phyloP scores from a whole-genome alignment of 2,113 vertebrate genomes.

The Erinaceus europaeus region DNA sequence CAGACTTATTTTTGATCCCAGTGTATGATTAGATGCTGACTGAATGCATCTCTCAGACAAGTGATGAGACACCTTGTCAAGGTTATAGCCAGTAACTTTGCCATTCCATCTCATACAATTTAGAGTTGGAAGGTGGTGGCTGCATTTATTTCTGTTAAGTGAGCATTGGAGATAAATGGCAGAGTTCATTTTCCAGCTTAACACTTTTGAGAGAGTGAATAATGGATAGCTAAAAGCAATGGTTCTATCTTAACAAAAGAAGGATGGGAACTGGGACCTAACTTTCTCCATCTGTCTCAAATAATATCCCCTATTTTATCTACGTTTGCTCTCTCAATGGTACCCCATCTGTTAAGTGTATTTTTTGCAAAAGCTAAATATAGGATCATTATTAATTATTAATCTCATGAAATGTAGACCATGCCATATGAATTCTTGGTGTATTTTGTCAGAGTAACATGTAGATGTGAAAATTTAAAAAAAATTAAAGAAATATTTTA shows the following conservation, averaged over 20 bases:
- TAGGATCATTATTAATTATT: neutral
- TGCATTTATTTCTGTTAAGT: conserved; percentile 68
- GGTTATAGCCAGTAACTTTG: conserved; percentile 54
- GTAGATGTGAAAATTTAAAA: conserved; percentile 6
- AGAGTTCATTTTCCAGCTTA: conserved; percentile 51
- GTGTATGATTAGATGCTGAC: conserved; percentile 59
- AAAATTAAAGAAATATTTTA: neutral
- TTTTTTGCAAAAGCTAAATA: conserved; percentile 34
- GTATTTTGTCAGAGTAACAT: neutral
- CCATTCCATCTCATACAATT: conserved; percentile 21
- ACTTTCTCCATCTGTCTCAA: conserved; percentile 10
- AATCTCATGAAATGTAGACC: neutral
- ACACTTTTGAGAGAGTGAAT: conserved; percentile 35
- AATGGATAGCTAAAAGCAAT: conserved; percentile 45
- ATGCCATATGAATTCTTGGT: neutral
- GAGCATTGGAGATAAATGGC: conserved; percentile 55
- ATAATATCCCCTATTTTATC: conserved; percentile 3
- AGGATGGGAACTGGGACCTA: conserved; percentile 1
- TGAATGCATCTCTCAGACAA: conserved; percentile 65
- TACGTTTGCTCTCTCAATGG: neutral
- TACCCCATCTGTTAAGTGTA: neutral
- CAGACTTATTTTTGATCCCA: conserved; percentile 57
- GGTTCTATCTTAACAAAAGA: conserved; percentile 27
- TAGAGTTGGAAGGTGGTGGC: conserved; percentile 41
- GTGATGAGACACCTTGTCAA: conserved; percentile 57